These are phyloP conservation scores for Microctonus hyperodae DNA, from an alignment of 2,888 invertebrate genomes.

Conservation along the genomic window DNA sequence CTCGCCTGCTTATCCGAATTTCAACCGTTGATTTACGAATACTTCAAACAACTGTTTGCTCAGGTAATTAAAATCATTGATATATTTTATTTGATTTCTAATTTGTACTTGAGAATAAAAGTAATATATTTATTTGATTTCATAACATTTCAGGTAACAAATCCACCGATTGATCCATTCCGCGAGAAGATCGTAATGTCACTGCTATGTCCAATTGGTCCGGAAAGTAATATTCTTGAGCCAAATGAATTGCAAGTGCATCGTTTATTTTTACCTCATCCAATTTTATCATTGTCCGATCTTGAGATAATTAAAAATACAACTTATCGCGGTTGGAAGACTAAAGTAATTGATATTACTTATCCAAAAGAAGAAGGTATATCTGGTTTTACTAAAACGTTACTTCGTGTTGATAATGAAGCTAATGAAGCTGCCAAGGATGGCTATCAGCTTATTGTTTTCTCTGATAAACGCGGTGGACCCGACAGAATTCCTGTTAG, in stretches of 20 bases:
- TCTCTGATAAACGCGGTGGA: conserved; percentile 81
- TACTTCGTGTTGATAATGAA: conserved; percentile 80
- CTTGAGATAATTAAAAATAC: conserved; percentile 86
- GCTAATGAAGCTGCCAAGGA: conserved; percentile 80
- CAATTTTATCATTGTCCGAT: conserved; percentile 91
- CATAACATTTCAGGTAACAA: conserved; percentile 75
- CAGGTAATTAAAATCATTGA: no score
- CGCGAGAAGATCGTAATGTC: conserved; percentile 99
- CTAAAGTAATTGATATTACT: conserved; percentile 87
- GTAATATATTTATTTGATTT: conserved; percentile 7
- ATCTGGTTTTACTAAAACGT: conserved; percentile 78
- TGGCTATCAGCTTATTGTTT: conserved; percentile 84
- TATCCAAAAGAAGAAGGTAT: conserved; percentile 81
- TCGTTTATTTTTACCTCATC: conserved; percentile 91
- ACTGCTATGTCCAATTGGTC: conserved; percentile 95
- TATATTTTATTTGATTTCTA: no score
- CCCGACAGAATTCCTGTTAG: conserved; percentile 77
- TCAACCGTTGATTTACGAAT: conserved; percentile 94
- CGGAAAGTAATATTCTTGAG: conserved; percentile 91
- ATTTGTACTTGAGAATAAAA: neutral
- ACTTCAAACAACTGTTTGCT: conserved; percentile 99
- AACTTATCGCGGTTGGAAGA: conserved; percentile 87
- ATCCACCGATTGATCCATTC: conserved; percentile 99
- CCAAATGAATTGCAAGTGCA: conserved; percentile 88
- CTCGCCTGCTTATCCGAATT: conserved; percentile 95